Conservation (phyloP, 2,113 vertebrate species). For the Craseonycteris thonglongyai region DNA sequence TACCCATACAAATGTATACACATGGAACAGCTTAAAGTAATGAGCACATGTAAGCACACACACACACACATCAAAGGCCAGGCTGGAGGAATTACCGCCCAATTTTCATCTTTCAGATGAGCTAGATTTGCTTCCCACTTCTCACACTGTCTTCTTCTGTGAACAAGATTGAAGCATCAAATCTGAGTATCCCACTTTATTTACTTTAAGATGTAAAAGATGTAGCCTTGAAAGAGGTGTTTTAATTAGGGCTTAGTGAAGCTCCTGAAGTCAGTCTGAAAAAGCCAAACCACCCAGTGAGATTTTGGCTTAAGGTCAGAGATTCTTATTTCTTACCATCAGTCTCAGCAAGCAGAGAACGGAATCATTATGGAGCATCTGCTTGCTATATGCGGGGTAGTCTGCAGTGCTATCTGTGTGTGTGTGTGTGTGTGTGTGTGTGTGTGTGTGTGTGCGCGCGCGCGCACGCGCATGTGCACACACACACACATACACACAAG, state of each 20-base stretch:
- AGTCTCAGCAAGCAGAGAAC: not conserved
- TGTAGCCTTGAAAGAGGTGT: not conserved
- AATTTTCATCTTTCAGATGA: conserved; percentile 21
- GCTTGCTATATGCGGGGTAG: not conserved
- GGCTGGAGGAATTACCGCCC: not conserved
- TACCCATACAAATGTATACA: conserved; percentile 19
- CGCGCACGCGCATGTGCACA: too few relatives aligned
- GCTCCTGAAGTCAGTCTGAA: not conserved
- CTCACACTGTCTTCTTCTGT: not conserved
- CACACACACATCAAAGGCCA: conserved; percentile 50
- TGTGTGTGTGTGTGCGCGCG: fast-evolving
- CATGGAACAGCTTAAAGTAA: conserved; percentile 61
- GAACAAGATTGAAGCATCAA: not conserved
- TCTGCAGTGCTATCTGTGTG: not conserved
- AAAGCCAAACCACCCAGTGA: conserved; percentile 3
- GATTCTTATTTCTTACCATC: conserved; percentile 24
- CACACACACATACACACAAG: too few relatives aligned
- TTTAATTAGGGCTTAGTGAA: not conserved
- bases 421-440: not conserved
- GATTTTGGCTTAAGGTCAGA: conserved; percentile 36
- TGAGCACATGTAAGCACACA: conserved; percentile 25
- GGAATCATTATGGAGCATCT: not conserved
- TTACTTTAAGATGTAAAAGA: not conserved
- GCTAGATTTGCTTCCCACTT: not conserved
- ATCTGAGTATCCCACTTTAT: not conserved